Evolutionary conservation across 2,888 invertebrate genomes (phyloP).

Genomic region (Achlya flavicornis): DNA sequence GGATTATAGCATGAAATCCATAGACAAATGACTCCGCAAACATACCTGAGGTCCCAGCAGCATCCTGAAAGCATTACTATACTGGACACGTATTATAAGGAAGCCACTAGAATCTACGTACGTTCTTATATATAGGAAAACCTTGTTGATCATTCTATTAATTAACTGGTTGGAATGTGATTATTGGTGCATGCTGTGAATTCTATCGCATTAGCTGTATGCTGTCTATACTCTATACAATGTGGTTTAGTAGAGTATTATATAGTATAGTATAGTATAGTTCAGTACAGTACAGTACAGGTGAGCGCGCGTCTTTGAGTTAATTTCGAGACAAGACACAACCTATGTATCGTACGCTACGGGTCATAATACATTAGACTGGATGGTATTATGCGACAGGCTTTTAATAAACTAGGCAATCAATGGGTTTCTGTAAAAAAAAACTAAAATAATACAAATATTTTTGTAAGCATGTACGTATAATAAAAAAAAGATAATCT

Average conservation of each 20-base stretch:
- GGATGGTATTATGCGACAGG: constrained; percentile 20
- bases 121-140: too few relatives aligned
- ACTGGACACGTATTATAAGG: too few relatives aligned
- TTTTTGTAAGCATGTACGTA: too few relatives aligned
- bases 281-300: constrained; percentile 17
- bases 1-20: too few relatives aligned
- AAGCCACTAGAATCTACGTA: too few relatives aligned
- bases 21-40: too few relatives aligned
- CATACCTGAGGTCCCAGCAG: too few relatives aligned
- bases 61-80: too few relatives aligned
- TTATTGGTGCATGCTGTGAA: not conserved
- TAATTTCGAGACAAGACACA: constrained; percentile 23
- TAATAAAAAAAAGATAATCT: too few relatives aligned
- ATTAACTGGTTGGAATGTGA: not conserved
- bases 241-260: constrained; percentile 16
- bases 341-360: constrained; percentile 20
- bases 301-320: constrained; percentile 20
- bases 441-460: too few relatives aligned
- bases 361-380: constrained; percentile 27
- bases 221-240: not conserved
- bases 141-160: not conserved
- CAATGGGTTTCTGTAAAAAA: too few relatives aligned
- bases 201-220: not conserved
- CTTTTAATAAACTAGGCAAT: not conserved
- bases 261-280: not conserved